A percentile compares a stretch with the other conserved stretches of the same genome.
phyloP scores from a whole-genome alignment of 2,113 vertebrate genomes.

The Blennius ocellaris region DNA sequence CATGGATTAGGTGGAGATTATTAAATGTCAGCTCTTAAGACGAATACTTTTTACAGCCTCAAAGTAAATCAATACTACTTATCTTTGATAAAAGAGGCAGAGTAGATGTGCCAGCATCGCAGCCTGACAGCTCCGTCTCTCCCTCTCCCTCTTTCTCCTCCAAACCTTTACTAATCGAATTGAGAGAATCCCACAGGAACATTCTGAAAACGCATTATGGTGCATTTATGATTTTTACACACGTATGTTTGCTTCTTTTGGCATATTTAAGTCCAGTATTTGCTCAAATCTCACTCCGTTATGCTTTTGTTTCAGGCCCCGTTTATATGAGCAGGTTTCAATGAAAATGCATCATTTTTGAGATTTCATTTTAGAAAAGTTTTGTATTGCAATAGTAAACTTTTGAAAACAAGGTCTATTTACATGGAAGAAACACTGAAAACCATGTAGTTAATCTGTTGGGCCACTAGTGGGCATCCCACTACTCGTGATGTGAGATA shows the following conservation, averaged over 20 bases:
- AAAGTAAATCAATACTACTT: slow-evolving; percentile 86
- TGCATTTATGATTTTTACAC: slow-evolving; percentile 40
- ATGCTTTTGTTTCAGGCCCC: slow-evolving; percentile 26
- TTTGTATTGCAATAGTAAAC: no score
- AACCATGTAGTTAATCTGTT: no score
- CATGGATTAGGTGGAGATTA: slow-evolving; percentile 85
- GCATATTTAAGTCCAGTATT: no score
- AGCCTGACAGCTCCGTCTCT: slow-evolving; percentile 67
- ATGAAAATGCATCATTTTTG: no score
- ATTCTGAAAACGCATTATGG: slow-evolving; percentile 40
- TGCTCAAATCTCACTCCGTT: slow-evolving; percentile 5
- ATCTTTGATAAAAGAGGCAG: slow-evolving; percentile 84
- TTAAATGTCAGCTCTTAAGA: slow-evolving; percentile 86
- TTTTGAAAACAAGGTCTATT: no score
- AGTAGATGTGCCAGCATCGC: slow-evolving; percentile 71
- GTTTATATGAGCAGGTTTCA: no score
- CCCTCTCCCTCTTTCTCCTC: slow-evolving; percentile 48
- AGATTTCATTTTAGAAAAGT: no score
- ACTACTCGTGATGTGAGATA: no score
- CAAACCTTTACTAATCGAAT: slow-evolving; percentile 66
- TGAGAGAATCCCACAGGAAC: slow-evolving; percentile 45
- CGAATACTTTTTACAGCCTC: slow-evolving; percentile 84
- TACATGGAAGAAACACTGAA: no score
- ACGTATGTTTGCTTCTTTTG: slow-evolving; percentile 44
- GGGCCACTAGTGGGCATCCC: no score